Evolutionary conservation across 2,888 invertebrate species (phyloP), one percentile per base, ranked within the genome.

Genomic region (Melieria omissa): DNA sequence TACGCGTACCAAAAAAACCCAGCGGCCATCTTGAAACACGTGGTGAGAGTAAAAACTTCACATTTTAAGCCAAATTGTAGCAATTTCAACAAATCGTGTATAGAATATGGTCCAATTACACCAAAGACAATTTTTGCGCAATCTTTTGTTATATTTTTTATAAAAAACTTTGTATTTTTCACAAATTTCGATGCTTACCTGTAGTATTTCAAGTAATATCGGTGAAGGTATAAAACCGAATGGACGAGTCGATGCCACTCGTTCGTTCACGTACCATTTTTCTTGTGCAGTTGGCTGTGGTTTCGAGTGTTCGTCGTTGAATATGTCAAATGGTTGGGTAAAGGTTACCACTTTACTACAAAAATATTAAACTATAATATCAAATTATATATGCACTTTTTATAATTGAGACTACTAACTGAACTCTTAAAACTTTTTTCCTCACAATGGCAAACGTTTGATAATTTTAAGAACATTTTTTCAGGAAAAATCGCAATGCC

Each of bases 161-260:
- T 44, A 68, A 12, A 41, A 5, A 12, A 57, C 14, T 64, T 44
- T 2, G 16, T n/a, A 64, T n/a, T 52, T 46, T 64, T 52, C 14
- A 62, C 3, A 9, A 60, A 54, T 6, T 8, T 7, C 55, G 2
- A 14, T 14, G 64, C 86, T 83, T 78, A 86, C 86, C 80, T 86
- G 85, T 83, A 78, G 86, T 82, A 78, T 76, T 79, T 77, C 72
- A 74, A 83, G 84, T 84, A 82, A 77, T 83, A 77, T 82, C 79
- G 86, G 81, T 78, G 81, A 82, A 84, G 82, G 82, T 79, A 80
- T 80, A 85, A 86, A 86, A 85, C 84, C 83, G 84, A 86, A 86
- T 86, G 86, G 79, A 78, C 83, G 87, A 86, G 81, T 44, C 14
- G 61, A 73, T 74, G 71, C 6, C 12, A 29, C 10, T n/a, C 44